Evolutionary conservation across 2,888 invertebrate species (phyloP), one percentile per base, ranked within the genome.

Genomic region (Ditylenchus weischeri): DNA sequence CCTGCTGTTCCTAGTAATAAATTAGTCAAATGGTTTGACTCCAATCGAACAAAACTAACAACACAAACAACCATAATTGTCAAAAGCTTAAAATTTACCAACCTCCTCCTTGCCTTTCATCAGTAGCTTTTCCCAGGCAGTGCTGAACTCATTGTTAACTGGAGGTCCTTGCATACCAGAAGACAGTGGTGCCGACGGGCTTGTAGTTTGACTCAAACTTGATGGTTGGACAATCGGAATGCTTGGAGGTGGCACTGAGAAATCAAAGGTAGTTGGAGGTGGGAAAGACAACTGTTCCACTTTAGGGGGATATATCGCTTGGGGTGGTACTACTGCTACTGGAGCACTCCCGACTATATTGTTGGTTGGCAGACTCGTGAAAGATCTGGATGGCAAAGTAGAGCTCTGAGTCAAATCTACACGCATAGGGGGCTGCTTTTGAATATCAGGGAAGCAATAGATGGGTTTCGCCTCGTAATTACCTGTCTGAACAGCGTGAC

Each of bases 81-180:
- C 29, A 29, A 29, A 43, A 54, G 13, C 1, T 10, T n/a, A n/a
- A 54, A 11, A 54, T 54, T 54, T 18, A 8, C 43, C 43, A 6
- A 43, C 43, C 43, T 43, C 54, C 7, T 54, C 54, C 10, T 21
- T 54, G 15, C 54, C 29, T 54, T 29, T 54, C n/a, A 18, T 50
- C 11, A 54, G 21, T n/a, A 54, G n/a, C 54, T 54, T 54, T 8
- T 54, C 54, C 51, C 54, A 54, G 11, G 54, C 54, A 23, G 21
- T 29, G 29, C 54, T 54, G 54, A 54, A 54, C 21, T 54, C 54
- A 54, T 54, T 54, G 43, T 43, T 43, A 13, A 13, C 23, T 54
- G 18, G 50, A 5, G 50, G 21, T 19, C n/a, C n/a, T 54, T 11
- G 54, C 54, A 21, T 6, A 8, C 43, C 43, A 43, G 43, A 43